Base-by-base conservation (phyloP, 2,113 vertebrate genomes). In the Malurus elegans region DNA sequence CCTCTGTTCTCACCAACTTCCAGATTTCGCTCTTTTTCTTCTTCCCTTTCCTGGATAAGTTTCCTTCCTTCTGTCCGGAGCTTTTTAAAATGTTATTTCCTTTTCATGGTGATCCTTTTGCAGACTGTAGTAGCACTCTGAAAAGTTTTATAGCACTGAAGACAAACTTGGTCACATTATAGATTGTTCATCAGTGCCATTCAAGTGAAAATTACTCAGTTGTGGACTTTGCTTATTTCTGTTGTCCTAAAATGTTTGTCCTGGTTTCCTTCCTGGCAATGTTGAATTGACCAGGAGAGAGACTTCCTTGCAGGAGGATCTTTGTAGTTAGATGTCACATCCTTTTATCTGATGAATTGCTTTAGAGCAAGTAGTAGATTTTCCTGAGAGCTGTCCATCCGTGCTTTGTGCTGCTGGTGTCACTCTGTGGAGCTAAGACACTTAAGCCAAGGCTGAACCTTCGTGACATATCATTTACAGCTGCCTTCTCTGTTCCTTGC, bases 31-130 rank as follows among this genome's bases (percentile, higher is more conserved):
- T 71, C 5, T 58, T 57, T 78, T 61, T 81, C 61, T 72, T 66
- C 62, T 86, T 96, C 80, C 61, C 14, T 72, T 94, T 93, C 94
- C 88, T 93, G 90, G 24, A 44, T 80, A 47, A 82, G 29, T 62
- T 95, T 87, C 62, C 78, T 84, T 95, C 85, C 42, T n/a, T 18
- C 16, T 10, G 17, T 48, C 45, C 61, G 58, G 64, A 83, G 54
- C 17, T 65, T 82, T 75, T 61, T 16, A 4, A 78, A 81, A 40
- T 57, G 73, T 23, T 31, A 3, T 93, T 93, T 95, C 73, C 86
- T 92, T 90, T 92, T 31, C 9, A 1, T 16, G 6, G 40, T 0
- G 0, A 45, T 85, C 16, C 31, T 87, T 79, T 82, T 65, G 57
- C 40, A n/a, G 88, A 11, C 3, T 78, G 20, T 29, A 79, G 36